phyloP scores from a whole-genome alignment of 2,113 vertebrate genomes.

The Rhodinocichla rosea region DNA sequence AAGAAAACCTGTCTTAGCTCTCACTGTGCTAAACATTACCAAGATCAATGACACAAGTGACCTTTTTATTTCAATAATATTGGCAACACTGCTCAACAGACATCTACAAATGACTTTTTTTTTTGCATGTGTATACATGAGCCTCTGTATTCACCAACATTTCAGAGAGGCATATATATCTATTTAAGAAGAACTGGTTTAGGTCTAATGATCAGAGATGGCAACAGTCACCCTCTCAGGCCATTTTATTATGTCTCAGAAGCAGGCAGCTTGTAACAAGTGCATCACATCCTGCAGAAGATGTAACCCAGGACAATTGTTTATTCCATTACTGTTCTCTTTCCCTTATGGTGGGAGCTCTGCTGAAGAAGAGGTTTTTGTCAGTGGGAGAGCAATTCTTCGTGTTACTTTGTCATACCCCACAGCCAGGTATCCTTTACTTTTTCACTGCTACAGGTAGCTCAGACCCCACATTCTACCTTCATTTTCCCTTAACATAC shows the following conservation, averaged over 20 bases:
- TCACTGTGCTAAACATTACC: not conserved
- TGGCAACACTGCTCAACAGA: not conserved
- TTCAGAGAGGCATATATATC: not conserved
- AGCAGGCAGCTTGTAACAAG: not conserved
- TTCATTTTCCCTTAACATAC: not conserved
- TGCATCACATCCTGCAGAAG: not conserved
- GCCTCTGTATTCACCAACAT: not conserved
- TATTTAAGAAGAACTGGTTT: not conserved
- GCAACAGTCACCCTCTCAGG: not conserved
- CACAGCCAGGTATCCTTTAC: not conserved
- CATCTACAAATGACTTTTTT: not conserved
- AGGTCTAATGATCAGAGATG: not conserved
- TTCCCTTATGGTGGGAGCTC: not conserved
- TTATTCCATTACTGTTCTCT: not conserved
- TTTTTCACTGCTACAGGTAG: not conserved
- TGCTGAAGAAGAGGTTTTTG: not conserved
- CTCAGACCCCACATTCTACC: not conserved
- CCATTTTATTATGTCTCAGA: not conserved
- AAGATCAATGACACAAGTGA: slow-evolving; percentile 18
- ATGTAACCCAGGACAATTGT: not conserved
- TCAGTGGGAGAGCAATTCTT: not conserved
- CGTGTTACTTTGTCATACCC: not conserved
- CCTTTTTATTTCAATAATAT: slow-evolving; percentile 39
- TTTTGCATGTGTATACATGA: not conserved
- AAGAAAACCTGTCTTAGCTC: not conserved